phyloP scores from a whole-genome alignment of 2,797 vertebrate species.

The Leptodactylus fallax region DNA sequence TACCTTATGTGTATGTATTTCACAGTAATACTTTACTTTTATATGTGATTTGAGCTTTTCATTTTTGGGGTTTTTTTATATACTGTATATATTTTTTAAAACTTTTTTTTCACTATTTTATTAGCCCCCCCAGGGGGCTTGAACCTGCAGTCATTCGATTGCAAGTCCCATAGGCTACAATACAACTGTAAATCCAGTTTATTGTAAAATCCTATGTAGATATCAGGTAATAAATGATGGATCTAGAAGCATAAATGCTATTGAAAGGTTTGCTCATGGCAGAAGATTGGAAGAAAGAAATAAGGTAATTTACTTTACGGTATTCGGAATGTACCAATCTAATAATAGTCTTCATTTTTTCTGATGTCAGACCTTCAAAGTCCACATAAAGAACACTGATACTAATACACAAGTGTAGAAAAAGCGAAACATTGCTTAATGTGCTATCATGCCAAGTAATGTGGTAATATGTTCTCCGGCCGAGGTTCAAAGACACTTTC shows the following conservation, averaged over 20 bases:
- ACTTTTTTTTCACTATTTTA: no score
- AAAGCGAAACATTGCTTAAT: conserved; percentile 49
- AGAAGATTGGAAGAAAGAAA: no score
- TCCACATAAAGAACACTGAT: conserved; percentile 4
- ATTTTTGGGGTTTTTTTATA: no score
- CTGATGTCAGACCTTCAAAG: conserved; percentile 42
- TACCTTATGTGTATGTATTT: no score
- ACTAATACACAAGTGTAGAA: conserved; percentile 54
- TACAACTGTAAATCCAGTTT: no score
- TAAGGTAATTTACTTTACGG: neutral
- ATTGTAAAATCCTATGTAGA: no score
- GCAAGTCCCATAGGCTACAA: no score
- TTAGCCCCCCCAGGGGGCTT: no score
- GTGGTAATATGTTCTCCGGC: conserved; percentile 70
- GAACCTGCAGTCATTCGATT: no score
- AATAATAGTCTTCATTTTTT: conserved; percentile 17
- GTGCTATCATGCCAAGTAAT: conserved; percentile 61
- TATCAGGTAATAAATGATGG: neutral
- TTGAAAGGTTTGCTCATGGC: neutral
- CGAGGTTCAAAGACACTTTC: conserved; percentile 68
- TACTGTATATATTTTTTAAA: no score
- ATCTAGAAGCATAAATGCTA: neutral
- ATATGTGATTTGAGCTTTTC: no score
- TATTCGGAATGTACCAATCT: neutral
- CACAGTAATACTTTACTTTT: no score